Evolutionary conservation across 2,113 vertebrate genomes (phyloP).

Genomic region (Pelecanoides urinatrix): DNA sequence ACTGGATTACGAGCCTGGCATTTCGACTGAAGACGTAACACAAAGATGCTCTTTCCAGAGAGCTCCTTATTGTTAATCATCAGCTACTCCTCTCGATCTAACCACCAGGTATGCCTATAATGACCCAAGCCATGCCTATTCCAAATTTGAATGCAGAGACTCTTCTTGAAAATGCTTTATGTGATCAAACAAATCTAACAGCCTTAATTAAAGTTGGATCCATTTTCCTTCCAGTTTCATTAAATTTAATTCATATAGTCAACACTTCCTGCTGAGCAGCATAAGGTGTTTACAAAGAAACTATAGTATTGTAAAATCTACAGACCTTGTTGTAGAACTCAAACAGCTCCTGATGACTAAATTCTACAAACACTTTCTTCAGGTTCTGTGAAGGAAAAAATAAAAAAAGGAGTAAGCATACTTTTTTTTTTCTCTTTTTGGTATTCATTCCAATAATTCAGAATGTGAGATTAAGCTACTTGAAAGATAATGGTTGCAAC

Average conservation of each 20-base stretch:
- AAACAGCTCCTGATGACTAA: constrained; percentile 90
- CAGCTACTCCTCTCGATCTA: not conserved
- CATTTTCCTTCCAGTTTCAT: constrained; percentile 27
- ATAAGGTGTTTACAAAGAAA: constrained; percentile 57
- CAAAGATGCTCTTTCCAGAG: constrained; percentile 9
- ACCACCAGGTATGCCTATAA: not conserved
- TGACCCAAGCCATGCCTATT: not conserved
- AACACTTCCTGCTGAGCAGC: constrained; percentile 38
- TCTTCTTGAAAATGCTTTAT: constrained; percentile 9
- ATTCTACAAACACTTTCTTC: constrained; percentile 90
- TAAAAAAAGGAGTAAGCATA: not conserved
- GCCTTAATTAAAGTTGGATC: constrained; percentile 30
- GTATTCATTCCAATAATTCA: not conserved
- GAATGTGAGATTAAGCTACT: not conserved
- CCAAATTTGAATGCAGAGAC: not conserved
- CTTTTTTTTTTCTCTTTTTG: not conserved
- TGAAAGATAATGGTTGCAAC: not conserved
- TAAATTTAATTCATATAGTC: constrained; percentile 28
- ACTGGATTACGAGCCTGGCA: not conserved
- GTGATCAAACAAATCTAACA: not conserved
- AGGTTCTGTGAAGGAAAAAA: constrained; percentile 73
- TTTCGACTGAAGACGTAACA: not conserved
- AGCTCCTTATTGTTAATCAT: not conserved
- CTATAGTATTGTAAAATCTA: constrained; percentile 46
- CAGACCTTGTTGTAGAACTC: constrained; percentile 96